Base-by-base conservation (phyloP, 2,797 vertebrate genomes). In the Rhinoraja longicauda region DNA sequence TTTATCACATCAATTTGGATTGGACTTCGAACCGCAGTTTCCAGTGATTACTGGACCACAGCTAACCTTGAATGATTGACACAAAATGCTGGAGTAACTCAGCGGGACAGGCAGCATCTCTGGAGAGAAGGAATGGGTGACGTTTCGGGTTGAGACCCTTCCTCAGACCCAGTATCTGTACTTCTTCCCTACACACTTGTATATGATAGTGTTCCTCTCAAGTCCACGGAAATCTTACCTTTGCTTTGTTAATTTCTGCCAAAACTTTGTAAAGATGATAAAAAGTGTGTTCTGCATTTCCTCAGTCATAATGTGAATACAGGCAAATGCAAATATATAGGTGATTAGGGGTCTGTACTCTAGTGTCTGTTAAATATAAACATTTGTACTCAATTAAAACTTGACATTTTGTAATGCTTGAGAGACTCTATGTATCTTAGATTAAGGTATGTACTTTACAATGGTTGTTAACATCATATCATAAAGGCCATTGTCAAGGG, bases 401-500 rank as follows among this genome's bases (percentile, higher is more conserved):
- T 88, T 17, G 64, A 64, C 29, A 64, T 64, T 6, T 86, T 86
- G 57, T 88, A n/a, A 64, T 32, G 15, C 13, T 32, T 32, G 29
- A 32, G 84, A 7, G 12, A 32, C 32, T 88, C 59, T 59, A 64
- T 88, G 84, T 36, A 32, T 64, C 32, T 88, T 88, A 64, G 59
- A 88, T 88, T 32, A 32, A n/a, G 29, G 19, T 64, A 7, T 88
- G 57, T 64, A 88, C 62, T 32, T 88, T 88, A 64, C 15, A 17
- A 64, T 32, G 19, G 29, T 7, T 19, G 29, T 17, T 32, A 64
- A 13, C 26, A 32, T 62, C 29, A 19, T 32, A n/a, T n/a, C 84
- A 88, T 64, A 88, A 88, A 88, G 84, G 29, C 59, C 84, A 32
- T 88, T 88, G 84, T 36, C 84, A 88, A 62, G 45, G 57, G n/a